These are phyloP conservation scores for Drosophila stalkeri DNA, from an alignment of 2,888 invertebrate genomes.

Conservation along the genomic window DNA sequence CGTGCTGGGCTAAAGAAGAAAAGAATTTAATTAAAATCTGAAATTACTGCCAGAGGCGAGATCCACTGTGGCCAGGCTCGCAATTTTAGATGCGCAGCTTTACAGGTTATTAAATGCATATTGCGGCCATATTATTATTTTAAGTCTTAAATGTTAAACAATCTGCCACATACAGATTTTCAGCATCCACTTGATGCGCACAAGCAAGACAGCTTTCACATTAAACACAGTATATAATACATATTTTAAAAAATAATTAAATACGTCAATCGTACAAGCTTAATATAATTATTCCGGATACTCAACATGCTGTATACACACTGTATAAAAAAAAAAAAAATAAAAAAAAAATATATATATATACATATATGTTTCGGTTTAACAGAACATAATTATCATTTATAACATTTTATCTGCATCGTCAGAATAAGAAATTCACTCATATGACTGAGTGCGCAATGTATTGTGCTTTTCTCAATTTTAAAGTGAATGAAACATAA, in stretches of 20 bases:
- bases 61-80: constrained; percentile 48
- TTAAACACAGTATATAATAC: constrained; percentile 17
- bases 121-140: constrained; percentile 29
- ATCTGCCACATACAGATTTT: constrained; percentile 24
- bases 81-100: constrained; percentile 64
- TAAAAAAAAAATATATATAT: too few relatives aligned
- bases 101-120: constrained; percentile 60
- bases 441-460: constrained; percentile 28
- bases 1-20: constrained; percentile 57
- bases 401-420: constrained; percentile 42
- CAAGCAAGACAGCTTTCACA: not conserved
- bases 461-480: constrained; percentile 39
- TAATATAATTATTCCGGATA: constrained; percentile 50
- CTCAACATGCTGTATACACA: not conserved
- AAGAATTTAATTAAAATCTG: constrained; percentile 79
- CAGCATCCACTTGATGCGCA: not conserved
- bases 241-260: constrained; percentile 49
- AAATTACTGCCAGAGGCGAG: constrained; percentile 71
- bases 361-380: not conserved
- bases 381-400: constrained; percentile 42
- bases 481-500: constrained; percentile 45
- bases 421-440: constrained; percentile 17
- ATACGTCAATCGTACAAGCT: constrained; percentile 12
- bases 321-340: too few relatives aligned
- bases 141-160: constrained; percentile 35